A percentile compares a stretch with the other conserved stretches of the same genome.
Conservation (phyloP, 2,797 vertebrate genomes). For the Nothura maculosa region DNA sequence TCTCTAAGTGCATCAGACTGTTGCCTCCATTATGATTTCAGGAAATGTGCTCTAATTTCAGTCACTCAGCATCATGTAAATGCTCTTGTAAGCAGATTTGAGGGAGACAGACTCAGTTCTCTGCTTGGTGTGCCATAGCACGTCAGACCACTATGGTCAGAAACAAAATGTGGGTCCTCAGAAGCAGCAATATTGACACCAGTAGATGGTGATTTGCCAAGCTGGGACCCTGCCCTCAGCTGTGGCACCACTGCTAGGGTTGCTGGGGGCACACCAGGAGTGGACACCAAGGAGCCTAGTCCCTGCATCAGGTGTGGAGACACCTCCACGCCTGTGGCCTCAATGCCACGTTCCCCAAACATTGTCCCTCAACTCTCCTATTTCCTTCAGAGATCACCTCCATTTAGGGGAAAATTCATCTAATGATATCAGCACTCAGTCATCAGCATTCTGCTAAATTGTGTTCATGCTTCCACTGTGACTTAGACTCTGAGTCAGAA, state of each 20-base stretch:
- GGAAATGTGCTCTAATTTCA: background rate
- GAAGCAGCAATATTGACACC: background rate
- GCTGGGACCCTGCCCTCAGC: rapidly evolving
- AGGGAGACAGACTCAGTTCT: background rate
- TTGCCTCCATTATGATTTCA: background rate
- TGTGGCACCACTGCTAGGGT: background rate
- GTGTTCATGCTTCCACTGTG: background rate
- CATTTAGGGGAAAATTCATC: background rate
- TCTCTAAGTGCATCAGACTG: background rate
- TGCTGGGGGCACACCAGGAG: background rate
- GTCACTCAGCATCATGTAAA: background rate
- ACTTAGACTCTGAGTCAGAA: conserved; percentile 30
- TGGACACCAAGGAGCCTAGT: background rate
- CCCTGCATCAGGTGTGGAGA: background rate
- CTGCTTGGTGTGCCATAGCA: background rate
- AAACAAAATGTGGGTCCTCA: background rate
- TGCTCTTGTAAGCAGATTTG: background rate
- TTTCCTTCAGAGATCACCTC: background rate
- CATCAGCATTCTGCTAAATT: background rate
- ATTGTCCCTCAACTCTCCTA: background rate
- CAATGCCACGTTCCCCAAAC: background rate
- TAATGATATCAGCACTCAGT: background rate
- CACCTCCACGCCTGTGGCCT: rapidly evolving
- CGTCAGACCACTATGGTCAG: background rate
- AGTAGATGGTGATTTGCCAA: background rate